These are phyloP conservation scores for Chromobotia macracanthus DNA, from an alignment of 2,797 vertebrate species.

Conservation along the genomic window DNA sequence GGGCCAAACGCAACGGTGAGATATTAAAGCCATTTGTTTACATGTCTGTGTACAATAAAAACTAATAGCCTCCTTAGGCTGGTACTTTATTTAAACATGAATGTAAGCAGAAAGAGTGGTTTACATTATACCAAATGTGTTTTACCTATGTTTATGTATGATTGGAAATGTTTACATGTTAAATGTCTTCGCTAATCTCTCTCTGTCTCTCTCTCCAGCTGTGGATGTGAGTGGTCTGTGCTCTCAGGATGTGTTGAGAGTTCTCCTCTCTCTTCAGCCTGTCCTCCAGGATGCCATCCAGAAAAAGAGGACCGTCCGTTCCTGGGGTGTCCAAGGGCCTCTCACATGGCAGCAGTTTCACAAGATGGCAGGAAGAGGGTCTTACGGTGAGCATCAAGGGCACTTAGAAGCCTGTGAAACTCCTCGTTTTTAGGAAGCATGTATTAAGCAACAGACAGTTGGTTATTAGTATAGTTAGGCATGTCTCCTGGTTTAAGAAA, in stretches of 20 bases:
- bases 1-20: constrained; percentile 93
- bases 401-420: not conserved
- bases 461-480: too few species aligned
- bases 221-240: constrained; percentile 92
- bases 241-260: constrained; percentile 95
- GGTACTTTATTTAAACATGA: not conserved
- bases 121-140: not conserved
- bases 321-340: constrained; percentile 96
- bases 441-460: not conserved
- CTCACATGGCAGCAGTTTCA: constrained; percentile 99
- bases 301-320: constrained; percentile 93
- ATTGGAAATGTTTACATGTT: not conserved
- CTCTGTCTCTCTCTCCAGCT: constrained; percentile 62
- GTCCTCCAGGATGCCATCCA: constrained; percentile 97
- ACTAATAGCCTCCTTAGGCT: not conserved
- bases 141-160: not conserved
- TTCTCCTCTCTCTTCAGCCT: constrained; percentile 94
- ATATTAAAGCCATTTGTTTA: not conserved
- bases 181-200: not conserved
- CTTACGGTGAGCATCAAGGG: constrained; percentile 84
- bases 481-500: not conserved
- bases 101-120: not conserved
- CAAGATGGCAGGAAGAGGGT: constrained; percentile 98
- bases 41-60: not conserved
- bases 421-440: not conserved